A percentile compares a stretch with the other conserved stretches of the same genome.
phyloP scores from a whole-genome alignment of 2,797 vertebrate species.

The Sebastes taczanowskii region DNA sequence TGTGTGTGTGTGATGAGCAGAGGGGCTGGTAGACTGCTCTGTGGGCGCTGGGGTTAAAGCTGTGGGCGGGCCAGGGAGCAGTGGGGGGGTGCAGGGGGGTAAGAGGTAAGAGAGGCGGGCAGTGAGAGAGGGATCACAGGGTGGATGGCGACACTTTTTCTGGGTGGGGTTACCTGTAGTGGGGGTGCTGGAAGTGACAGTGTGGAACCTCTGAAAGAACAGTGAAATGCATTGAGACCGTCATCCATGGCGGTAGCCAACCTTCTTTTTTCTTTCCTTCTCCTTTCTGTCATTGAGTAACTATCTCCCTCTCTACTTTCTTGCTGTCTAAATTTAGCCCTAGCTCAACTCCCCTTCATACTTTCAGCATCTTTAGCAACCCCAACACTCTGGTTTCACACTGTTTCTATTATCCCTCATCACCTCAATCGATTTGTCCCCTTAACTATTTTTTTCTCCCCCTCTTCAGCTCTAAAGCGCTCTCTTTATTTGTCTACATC shows the following conservation, averaged over 20 bases:
- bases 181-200: slow-evolving; percentile 85
- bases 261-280: slow-evolving; percentile 21
- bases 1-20: not conserved
- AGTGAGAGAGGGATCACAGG: slow-evolving; percentile 61
- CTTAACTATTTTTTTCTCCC: not conserved
- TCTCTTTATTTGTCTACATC: slow-evolving; percentile 1
- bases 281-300: slow-evolving; percentile 35
- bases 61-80: slow-evolving; percentile 45
- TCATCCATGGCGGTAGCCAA: slow-evolving; percentile 57
- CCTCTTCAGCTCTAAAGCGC: not conserved
- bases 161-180: slow-evolving; percentile 84
- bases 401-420: slow-evolving; percentile 49
- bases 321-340: slow-evolving; percentile 59
- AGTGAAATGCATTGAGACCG: slow-evolving; percentile 83
- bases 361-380: slow-evolving; percentile 53
- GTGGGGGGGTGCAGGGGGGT: slow-evolving; percentile 41
- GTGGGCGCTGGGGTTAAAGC: slow-evolving; percentile 48
- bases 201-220: slow-evolving; percentile 87
- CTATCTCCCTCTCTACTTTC: slow-evolving; percentile 31
- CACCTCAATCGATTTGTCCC: slow-evolving; percentile 36
- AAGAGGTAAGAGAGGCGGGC: slow-evolving; percentile 47
- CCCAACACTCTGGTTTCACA: slow-evolving; percentile 49
- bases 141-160: slow-evolving; percentile 63
- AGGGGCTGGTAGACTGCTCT: slow-evolving; percentile 45
- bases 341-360: slow-evolving; percentile 45